Percentiles rank a stretch among this genome's conserved stretches.
phyloP scores from a whole-genome alignment of 2,888 invertebrate species.

The Dicycla oo region DNA sequence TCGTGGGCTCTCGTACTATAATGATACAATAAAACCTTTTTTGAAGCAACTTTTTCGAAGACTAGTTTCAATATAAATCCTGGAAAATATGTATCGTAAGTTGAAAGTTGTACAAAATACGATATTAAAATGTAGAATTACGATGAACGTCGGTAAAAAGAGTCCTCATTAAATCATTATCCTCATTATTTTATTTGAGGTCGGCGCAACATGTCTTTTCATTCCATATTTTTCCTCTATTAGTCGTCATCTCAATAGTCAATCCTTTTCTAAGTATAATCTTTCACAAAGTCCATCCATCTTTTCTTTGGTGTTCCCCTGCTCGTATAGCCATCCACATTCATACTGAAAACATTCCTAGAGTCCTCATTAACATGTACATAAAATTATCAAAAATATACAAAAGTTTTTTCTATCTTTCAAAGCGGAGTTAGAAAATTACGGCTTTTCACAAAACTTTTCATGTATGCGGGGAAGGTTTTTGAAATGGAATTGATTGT shows the following conservation, averaged over 20 bases:
- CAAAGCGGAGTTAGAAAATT: conserved; percentile 30
- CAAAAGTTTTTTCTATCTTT: conserved; percentile 16
- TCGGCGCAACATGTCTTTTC: neutral
- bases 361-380: conserved; percentile 25
- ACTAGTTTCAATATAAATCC: neutral
- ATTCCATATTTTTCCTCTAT: neutral
- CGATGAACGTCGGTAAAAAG: neutral
- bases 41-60: neutral
- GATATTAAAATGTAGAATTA: conserved; percentile 2
- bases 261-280: neutral
- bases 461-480: conserved; percentile 15
- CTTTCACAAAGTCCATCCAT: neutral
- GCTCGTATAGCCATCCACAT: neutral
- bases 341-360: conserved; percentile 2
- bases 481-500: conserved; percentile 24
- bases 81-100: neutral
- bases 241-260: neutral
- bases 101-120: neutral
- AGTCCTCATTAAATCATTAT: conserved; percentile 4
- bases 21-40: too few relatives aligned
- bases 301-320: neutral
- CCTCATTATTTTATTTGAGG: neutral
- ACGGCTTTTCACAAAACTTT: conserved; percentile 28
- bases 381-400: conserved; percentile 17
- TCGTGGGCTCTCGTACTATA: too few relatives aligned